Percentiles rank a stretch among this genome's conserved stretches.
Conservation (phyloP, 2,113 vertebrate species). For the Mirounga angustirostris region DNA sequence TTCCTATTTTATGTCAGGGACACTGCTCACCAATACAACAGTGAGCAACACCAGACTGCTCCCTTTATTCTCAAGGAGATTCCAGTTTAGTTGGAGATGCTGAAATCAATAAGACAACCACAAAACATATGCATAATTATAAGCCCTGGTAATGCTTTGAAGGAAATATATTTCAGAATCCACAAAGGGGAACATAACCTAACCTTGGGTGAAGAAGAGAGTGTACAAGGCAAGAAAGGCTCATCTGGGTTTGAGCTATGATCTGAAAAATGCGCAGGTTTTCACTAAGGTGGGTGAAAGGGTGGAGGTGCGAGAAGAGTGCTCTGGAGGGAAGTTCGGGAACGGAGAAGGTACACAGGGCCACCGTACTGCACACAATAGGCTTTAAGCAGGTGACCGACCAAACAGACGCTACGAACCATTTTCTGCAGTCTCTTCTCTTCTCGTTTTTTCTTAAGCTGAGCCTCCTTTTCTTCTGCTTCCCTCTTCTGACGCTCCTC, state of each 20-base stretch:
- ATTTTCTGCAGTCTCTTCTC: slow-evolving; percentile 91
- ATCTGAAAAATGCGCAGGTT: slow-evolving; percentile 11
- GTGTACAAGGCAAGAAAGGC: not conserved
- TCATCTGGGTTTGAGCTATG: not conserved
- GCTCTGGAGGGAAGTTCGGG: not conserved
- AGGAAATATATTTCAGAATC: not conserved
- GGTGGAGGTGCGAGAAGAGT: not conserved
- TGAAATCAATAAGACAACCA: not conserved
- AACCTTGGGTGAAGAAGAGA: not conserved
- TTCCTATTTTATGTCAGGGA: not conserved
- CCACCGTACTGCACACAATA: not conserved
- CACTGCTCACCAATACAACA: not conserved
- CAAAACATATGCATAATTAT: not conserved
- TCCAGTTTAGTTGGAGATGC: not conserved
- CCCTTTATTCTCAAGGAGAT: not conserved
- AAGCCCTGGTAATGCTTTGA: not conserved
- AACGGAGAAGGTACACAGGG: not conserved
- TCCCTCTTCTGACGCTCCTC: slow-evolving; percentile 90
- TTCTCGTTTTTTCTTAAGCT: slow-evolving; percentile 88
- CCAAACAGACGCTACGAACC: slow-evolving; percentile 84
- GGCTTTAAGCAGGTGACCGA: not conserved
- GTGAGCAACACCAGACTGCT: not conserved
- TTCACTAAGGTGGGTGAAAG: not conserved
- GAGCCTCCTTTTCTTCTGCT: slow-evolving; percentile 90
- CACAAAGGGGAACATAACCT: not conserved